These are phyloP conservation scores for Sarcophaga rosellei DNA, from an alignment of 2,888 invertebrate genomes.

Conservation along the genomic window DNA sequence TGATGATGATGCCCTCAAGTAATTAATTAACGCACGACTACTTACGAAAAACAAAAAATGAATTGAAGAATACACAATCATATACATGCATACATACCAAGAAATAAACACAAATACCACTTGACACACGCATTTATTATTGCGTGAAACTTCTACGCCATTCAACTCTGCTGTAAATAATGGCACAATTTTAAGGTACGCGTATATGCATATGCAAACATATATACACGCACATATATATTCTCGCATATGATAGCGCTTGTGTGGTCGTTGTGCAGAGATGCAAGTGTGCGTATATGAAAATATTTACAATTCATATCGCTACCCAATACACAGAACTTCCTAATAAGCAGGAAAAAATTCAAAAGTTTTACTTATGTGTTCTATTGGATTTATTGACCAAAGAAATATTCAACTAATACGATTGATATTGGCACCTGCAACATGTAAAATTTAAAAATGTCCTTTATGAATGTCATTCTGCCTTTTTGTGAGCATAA, in stretches of 20 bases:
- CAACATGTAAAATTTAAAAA: too few species aligned
- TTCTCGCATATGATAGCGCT: background rate
- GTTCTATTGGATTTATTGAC: too few species aligned
- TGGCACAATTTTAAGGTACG: slow-evolving; percentile 35
- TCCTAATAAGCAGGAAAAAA: too few species aligned
- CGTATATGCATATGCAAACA: background rate
- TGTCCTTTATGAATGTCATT: too few species aligned
- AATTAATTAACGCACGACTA: slow-evolving; percentile 72
- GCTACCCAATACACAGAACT: too few species aligned
- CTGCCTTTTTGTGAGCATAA: too few species aligned
- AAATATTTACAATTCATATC: too few species aligned
- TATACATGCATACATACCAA: background rate
- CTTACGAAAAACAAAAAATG: slow-evolving; percentile 55
- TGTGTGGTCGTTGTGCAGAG: too few species aligned
- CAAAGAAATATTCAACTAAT: too few species aligned
- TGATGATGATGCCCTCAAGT: slow-evolving; percentile 75
- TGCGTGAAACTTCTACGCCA: background rate
- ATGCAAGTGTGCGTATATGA: too few species aligned
- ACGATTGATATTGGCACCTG: too few species aligned
- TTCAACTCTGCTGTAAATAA: slow-evolving; percentile 40
- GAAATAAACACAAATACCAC: background rate
- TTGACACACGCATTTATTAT: slow-evolving; percentile 17
- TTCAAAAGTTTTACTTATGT: too few species aligned
- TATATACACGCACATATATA: slow-evolving; percentile 19
- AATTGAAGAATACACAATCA: slow-evolving; percentile 6